These are phyloP conservation scores for Seira sanloemensis DNA, from an alignment of 2,888 invertebrate genomes.

Conservation along the genomic window DNA sequence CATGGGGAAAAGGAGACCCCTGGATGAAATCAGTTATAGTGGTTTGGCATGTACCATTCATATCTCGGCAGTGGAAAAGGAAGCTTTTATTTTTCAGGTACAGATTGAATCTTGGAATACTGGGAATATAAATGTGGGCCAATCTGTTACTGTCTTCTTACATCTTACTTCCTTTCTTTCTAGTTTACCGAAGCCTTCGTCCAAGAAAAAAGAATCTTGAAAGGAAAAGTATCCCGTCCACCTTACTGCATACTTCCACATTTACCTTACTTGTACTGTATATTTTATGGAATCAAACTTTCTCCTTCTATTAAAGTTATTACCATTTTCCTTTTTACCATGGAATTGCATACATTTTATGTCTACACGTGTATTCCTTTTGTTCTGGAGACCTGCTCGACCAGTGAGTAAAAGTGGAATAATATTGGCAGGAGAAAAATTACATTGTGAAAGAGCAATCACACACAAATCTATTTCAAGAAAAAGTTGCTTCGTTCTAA, in stretches of 20 bases:
- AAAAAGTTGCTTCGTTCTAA: not conserved
- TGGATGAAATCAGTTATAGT: not conserved
- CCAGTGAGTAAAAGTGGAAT: conserved; percentile 14
- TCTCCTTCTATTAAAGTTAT: not conserved
- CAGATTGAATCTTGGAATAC: conserved; percentile 56
- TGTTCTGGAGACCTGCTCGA: not conserved
- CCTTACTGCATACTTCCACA: no score
- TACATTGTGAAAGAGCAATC: conserved; percentile 40
- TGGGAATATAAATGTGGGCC: conserved; percentile 59
- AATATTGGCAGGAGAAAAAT: conserved; percentile 55
- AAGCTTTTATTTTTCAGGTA: conserved; percentile 57
- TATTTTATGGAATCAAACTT: not conserved
- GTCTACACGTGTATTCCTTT: not conserved
- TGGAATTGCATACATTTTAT: conserved; percentile 2
- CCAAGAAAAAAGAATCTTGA: not conserved
- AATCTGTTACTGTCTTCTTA: conserved; percentile 64
- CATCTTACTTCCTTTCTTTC: conserved; percentile 34
- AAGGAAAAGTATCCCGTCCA: not conserved
- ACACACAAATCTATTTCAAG: conserved; percentile 32
- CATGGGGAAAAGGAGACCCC: not conserved
- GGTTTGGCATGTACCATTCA: not conserved
- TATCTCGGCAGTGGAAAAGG: not conserved
- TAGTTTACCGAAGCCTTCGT: conserved; percentile 4
- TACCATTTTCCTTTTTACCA: not conserved
- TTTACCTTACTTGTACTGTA: no score